Evolutionary conservation across 2,888 invertebrate species (phyloP), one percentile per base, ranked within the genome.

Genomic region (Euplexia lucipara): DNA sequence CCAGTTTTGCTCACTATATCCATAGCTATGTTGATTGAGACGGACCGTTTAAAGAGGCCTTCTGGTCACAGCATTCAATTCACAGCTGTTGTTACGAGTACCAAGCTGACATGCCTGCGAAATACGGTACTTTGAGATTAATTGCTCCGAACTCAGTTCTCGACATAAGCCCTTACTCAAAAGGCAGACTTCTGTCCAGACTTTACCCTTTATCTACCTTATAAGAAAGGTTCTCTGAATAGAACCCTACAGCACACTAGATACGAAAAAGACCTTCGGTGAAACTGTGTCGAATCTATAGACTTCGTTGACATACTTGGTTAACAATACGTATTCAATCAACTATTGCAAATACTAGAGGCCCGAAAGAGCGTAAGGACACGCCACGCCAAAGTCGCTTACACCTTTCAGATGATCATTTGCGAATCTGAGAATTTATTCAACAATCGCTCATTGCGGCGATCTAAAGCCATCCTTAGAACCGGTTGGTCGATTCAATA

Each of bases 401-500:
- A 68, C 12, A 26, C 16, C 18, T 26, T 70, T 9, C 10, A 37
- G 7, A 12, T 34, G 10, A 37, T 10, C 16, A 10, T 47, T 52
- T 3, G 39, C 35, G 52, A 52, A 59, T 49, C 37, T 18, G 37
- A n/a, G 34, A 44, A 48, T 74, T 42, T 52, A 52, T 54, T 54
- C 35, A 34, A 64, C 57, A 78, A 66, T 65, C 30, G 22, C 39
- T 44, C 57, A 59, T 74, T 67, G 44, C n/a, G 32, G 39, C 44
- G 66, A 71, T 83, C 65, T 81, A 81, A 79, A 78, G 82, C 83
- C 81, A 86, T 84, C 87, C 83, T 86, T 82, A 35, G 57, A 77
- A 88, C 85, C 84, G 82, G 85, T 85, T 78, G 70, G 81, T 71
- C 62, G 54, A 65, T 62, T 78, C 71, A 78, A 86, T 86, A 85